Percentiles rank a stretch among this genome's conserved stretches.
Conservation (phyloP, 2,888 invertebrate genomes). For the Pristionchus exspectatus region DNA sequence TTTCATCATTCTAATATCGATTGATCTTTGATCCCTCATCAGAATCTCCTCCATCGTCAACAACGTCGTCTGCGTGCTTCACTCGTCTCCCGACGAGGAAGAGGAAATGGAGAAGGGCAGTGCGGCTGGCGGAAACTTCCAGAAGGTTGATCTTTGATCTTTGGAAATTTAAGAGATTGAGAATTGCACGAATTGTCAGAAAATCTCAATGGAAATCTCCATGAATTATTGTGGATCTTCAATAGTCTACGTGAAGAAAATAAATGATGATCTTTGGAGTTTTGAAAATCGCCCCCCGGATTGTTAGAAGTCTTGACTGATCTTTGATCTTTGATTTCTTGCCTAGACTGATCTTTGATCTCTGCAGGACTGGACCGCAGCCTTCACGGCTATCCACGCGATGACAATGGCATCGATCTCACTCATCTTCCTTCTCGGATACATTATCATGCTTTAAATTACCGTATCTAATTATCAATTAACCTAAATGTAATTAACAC, state of each 20-base stretch:
- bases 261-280: too few relatives aligned
- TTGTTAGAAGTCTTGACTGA: too few relatives aligned
- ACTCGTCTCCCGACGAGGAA: constrained; percentile 69
- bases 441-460: constrained; percentile 62
- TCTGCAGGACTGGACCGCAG: constrained; percentile 71
- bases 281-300: too few relatives aligned
- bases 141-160: constrained; percentile 56
- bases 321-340: neutral
- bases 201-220: too few relatives aligned
- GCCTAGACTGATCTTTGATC: constrained; percentile 41
- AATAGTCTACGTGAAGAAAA: too few relatives aligned
- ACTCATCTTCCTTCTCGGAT: constrained; percentile 71
- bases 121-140: constrained; percentile 60
- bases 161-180: neutral
- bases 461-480: neutral
- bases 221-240: too few relatives aligned
- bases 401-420: constrained; percentile 69
- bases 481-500: neutral
- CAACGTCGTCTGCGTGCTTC: constrained; percentile 73
- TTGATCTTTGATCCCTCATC: constrained; percentile 53
- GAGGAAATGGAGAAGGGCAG: constrained; percentile 72
- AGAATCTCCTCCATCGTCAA: constrained; percentile 75
- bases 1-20: neutral
- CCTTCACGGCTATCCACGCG: constrained; percentile 76
- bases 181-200: too few relatives aligned